Evolutionary conservation across 1,140 invertebrate genomes (phyloP), one percentile per base, ranked within the genome.

Genomic region (Pseudomyrmex gracilis): DNA sequence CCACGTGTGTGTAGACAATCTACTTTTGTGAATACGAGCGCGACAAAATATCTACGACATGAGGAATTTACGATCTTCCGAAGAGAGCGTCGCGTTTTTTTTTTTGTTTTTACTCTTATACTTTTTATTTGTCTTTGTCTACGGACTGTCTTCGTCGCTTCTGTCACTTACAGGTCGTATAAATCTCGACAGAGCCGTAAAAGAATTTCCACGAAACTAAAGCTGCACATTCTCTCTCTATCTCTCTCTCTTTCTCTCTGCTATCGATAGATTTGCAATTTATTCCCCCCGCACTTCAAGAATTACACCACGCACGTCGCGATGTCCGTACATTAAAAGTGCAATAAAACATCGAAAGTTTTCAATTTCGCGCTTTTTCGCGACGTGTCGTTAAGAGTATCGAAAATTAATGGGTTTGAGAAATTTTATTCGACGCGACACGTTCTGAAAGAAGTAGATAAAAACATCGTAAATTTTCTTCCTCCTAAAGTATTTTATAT

Each of bases 151-250:
- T 87, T 86, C 85, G 87, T 87, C 87, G 90, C 85, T 91, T 85
- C 88, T 90, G 91, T 92, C 91, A 92, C 90, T 92, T 92, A 89
- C 91, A 92, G 90, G 85, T 84, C 90, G 91, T 90, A 92, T 92
- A 92, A 92, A 92, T 92, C 90, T 87, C 73, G 53, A 82, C 87
- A 84, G 89, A 90, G 87, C 67, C 87, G 87, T 86, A 86, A 88
- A 87, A 87, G 85, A 85, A 84, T 86, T 89, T 76, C 73, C 68
- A 51, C 83, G 68, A 85, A 80, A 87, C 83, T 77, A 55, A 84
- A 85, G 47, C 83, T 20, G 71, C 57, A 85, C 24, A 67, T 85
- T 55, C 60, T 67, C 24, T 24, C 24, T 24, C 24, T 24, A 2
- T 24, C 24, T 24, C 24, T 24, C 24, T 24, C 24, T 34, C 5